Evolutionary conservation across 2,797 vertebrate species (phyloP).

Genomic region (Esox lucius): DNA sequence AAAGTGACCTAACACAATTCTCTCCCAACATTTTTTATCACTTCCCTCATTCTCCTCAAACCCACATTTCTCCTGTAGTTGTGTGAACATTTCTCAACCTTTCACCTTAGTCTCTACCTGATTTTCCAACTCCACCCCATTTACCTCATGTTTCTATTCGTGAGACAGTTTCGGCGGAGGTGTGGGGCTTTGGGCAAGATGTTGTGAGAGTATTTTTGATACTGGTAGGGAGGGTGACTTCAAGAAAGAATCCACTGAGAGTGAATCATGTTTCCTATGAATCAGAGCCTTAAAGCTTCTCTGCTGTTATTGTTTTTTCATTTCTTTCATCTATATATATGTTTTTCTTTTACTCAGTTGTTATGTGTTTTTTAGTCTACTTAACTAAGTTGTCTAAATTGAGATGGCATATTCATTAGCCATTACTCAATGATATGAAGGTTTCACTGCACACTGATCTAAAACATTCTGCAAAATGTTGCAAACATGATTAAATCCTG

Average conservation of each 20-base stretch:
- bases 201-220: neutral
- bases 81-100: constrained; percentile 31
- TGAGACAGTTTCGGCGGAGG: constrained; percentile 56
- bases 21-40: constrained; percentile 40
- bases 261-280: constrained; percentile 36
- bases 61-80: constrained; percentile 22
- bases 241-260: neutral
- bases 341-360: neutral
- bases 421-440: too few relatives aligned
- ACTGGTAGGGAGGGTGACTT: neutral
- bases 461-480: neutral
- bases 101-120: constrained; percentile 17
- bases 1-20: neutral
- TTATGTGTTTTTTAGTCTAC: neutral
- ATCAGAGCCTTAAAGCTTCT: neutral
- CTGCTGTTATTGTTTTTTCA: neutral
- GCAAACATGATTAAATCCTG: neutral
- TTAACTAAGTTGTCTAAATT: too few relatives aligned
- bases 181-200: constrained; percentile 13
- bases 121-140: constrained; percentile 27
- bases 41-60: constrained; percentile 23
- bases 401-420: too few relatives aligned
- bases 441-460: neutral
- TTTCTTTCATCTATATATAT: neutral
- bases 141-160: neutral